phyloP scores from a whole-genome alignment of 2,113 vertebrate genomes.

The Mixornis gularis region DNA sequence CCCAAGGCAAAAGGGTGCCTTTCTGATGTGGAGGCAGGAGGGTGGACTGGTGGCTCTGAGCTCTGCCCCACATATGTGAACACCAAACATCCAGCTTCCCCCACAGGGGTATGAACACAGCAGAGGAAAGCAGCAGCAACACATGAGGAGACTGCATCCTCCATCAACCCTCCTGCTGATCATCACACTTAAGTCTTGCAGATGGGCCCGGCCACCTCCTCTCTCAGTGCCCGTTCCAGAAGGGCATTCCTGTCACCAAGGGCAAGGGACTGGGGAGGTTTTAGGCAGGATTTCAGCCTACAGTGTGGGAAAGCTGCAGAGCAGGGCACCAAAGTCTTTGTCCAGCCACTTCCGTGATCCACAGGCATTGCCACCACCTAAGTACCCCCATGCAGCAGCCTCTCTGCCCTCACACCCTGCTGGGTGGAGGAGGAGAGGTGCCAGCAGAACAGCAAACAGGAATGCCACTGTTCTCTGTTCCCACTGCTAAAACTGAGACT shows the following conservation, averaged over 20 bases:
- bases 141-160: rapidly evolving
- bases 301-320: neutral
- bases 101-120: neutral
- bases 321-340: neutral
- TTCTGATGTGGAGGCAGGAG: neutral
- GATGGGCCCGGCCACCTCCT: neutral
- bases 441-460: neutral
- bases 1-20: neutral
- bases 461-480: neutral
- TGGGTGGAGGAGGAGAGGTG: neutral
- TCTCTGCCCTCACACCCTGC: neutral
- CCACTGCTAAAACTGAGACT: neutral
- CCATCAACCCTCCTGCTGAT: neutral
- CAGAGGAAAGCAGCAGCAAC: neutral
- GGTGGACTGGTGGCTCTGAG: neutral
- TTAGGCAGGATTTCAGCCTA: neutral
- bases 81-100: neutral
- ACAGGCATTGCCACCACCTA: neutral
- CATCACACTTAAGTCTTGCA: neutral
- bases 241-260: neutral
- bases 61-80: neutral
- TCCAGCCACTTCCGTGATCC: rapidly evolving
- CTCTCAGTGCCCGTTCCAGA: neutral
- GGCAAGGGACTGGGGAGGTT: neutral
- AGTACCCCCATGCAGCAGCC: neutral